A percentile compares a stretch with the other conserved stretches of the same genome.
These are phyloP conservation scores for Ptilonorhynchus violaceus DNA, from an alignment of 2,113 vertebrate genomes.

Conservation along the genomic window DNA sequence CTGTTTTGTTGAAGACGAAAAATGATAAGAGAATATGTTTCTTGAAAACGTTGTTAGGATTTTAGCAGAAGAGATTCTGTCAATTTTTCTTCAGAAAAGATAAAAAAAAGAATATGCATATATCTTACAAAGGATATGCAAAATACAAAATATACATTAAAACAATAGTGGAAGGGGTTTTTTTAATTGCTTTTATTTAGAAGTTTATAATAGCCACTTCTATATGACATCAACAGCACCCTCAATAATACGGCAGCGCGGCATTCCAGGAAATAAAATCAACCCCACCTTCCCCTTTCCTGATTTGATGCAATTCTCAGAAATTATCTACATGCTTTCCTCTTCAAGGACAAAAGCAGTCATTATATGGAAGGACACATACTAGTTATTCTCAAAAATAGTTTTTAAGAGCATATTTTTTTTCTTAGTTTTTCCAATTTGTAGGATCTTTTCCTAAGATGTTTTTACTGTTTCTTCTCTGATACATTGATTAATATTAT, in stretches of 20 bases:
- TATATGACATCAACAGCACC: not conserved
- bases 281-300: not conserved
- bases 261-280: not conserved
- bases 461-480: not conserved
- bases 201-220: not conserved
- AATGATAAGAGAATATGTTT: rapidly evolving
- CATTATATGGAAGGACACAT: not conserved
- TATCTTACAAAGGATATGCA: rapidly evolving
- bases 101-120: not conserved
- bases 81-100: not conserved
- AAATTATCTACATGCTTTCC: not conserved
- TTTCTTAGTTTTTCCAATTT: not conserved
- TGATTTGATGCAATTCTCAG: not conserved
- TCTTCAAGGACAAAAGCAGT: not conserved
- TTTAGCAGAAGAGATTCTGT: not conserved
- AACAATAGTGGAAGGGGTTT: rapidly evolving
- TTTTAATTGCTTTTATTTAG: not conserved
- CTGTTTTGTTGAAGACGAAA: not conserved
- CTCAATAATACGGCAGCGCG: not conserved
- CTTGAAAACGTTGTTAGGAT: not conserved
- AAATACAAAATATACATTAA: not conserved
- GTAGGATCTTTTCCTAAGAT: not conserved
- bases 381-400: not conserved
- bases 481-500: not conserved
- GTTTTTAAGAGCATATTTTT: not conserved